Base-by-base conservation (phyloP, 2,797 vertebrate genomes). In the Oreochromis mossambicus region DNA sequence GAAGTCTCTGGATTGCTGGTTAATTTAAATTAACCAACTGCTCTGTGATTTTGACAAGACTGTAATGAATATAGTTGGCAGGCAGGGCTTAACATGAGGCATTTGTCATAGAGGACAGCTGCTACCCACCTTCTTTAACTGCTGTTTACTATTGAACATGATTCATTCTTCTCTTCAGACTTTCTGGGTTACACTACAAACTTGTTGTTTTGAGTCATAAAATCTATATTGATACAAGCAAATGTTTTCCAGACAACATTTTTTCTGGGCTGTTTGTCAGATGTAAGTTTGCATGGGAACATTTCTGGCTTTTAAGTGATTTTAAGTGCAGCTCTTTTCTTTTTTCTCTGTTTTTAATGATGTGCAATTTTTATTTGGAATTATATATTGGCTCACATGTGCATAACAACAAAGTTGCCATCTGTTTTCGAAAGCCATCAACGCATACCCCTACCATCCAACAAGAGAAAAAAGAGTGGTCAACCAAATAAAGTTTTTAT, bases 101-200 rank as follows among this genome's bases (percentile, higher is more conserved):
- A 56, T 91, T 91, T 91, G 80, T 90, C 85, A 89, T 83, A 76
- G 26, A 19, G 46, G 76, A 86, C 81, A 91, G 86, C 87, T 91
- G 85, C 89, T 88, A 78, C 81, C 82, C 84, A 82, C 80, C 79
- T 3, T 87, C 80, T 85, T 87, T 79, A 89, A 83, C 48, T 80
- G 82, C 61, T 90, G 68, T 92, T 92, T 93, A 92, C 94, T 93
- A 94, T 79, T 84, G 68, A 78, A 83, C 88, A 86, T 94, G 88
- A 93, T 84, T 91, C 86, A 93, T 89, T 91, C 87, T 80, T 86
- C 81, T 91, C 87, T 77, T 86, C 81, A 78, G 89, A 87, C 86
- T 89, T 86, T 83, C 76, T 83, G 78, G 41, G 77, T 87, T 84
- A 61, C 79, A 56, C 81, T 85, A 12, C 80, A 83, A 86, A 90